Evolutionary conservation across 2,888 invertebrate species (phyloP).

Genomic region (Amblyjoppa fuscipennis): DNA sequence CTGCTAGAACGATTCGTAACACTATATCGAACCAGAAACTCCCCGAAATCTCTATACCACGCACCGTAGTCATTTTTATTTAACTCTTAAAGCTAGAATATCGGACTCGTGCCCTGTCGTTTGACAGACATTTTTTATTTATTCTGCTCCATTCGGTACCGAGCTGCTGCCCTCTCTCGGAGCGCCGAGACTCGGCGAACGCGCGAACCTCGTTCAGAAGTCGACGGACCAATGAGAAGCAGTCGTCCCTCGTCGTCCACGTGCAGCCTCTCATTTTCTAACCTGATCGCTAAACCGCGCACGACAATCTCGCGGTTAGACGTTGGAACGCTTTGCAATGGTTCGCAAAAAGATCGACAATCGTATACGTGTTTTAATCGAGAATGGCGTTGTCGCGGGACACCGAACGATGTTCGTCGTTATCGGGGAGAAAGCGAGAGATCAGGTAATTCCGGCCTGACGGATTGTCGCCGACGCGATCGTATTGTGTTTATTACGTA

Average conservation of each 20-base stretch:
- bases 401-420: slow-evolving; percentile 98
- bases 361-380: slow-evolving; percentile 96
- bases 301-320: not conserved
- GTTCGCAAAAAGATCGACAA: slow-evolving; percentile 98
- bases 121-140: slow-evolving; percentile 17
- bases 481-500: not conserved
- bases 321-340: slow-evolving; percentile 86
- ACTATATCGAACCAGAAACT: slow-evolving; percentile 79
- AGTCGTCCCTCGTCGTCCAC: not conserved
- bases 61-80: slow-evolving; percentile 72
- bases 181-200: not conserved
- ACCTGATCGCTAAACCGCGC: not conserved
- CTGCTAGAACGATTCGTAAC: slow-evolving; percentile 78
- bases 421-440: slow-evolving; percentile 97
- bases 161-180: not conserved
- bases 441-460: slow-evolving; percentile 90
- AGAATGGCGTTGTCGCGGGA: slow-evolving; percentile 96
- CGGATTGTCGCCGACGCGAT: not conserved
- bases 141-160: not conserved
- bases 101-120: not conserved
- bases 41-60: slow-evolving; percentile 71
- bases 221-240: not conserved
- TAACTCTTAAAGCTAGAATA: slow-evolving; percentile 23
- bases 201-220: not conserved
- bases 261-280: not conserved